phyloP scores from a whole-genome alignment of 2,888 invertebrate genomes.

The Trissolcus brochymenae region DNA sequence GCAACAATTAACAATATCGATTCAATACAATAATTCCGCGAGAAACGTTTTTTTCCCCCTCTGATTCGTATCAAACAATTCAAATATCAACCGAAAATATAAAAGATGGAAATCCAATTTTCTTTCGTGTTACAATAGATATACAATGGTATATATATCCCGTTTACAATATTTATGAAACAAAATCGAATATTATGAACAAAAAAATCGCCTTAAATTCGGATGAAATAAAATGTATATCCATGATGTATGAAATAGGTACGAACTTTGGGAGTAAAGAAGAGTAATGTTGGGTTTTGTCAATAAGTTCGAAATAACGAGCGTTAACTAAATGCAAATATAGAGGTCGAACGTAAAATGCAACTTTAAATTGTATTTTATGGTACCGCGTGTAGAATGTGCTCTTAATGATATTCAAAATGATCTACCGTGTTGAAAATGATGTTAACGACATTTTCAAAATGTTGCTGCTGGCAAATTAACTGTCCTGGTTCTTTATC shows the following conservation, averaged over 20 bases:
- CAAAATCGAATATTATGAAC: no score
- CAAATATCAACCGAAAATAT: neutral
- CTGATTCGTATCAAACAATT: no score
- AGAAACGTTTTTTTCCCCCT: neutral
- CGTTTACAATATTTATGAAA: no score
- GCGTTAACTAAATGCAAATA: conserved; percentile 14
- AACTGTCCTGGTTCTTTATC: conserved; percentile 2
- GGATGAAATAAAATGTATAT: no score
- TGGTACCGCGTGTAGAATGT: conserved; percentile 7
- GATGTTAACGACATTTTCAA: conserved; percentile 16
- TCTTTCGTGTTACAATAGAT: no score
- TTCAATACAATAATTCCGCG: neutral
- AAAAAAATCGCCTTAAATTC: no score
- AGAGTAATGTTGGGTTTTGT: no score
- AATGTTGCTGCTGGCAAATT: conserved; percentile 5
- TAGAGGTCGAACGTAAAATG: conserved; percentile 1
- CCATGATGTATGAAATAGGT: no score
- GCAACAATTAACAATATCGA: neutral
- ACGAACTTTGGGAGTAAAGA: no score
- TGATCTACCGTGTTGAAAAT: conserved; percentile 12
- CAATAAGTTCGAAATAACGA: conserved; percentile 7
- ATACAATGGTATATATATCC: no score
- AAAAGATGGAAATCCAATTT: no score
- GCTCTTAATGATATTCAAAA: conserved; percentile 8
- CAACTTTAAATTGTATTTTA: conserved; percentile 27